phyloP scores from a whole-genome alignment of 1,140 invertebrate genomes.

The Aphaenogaster ashmeadi region DNA sequence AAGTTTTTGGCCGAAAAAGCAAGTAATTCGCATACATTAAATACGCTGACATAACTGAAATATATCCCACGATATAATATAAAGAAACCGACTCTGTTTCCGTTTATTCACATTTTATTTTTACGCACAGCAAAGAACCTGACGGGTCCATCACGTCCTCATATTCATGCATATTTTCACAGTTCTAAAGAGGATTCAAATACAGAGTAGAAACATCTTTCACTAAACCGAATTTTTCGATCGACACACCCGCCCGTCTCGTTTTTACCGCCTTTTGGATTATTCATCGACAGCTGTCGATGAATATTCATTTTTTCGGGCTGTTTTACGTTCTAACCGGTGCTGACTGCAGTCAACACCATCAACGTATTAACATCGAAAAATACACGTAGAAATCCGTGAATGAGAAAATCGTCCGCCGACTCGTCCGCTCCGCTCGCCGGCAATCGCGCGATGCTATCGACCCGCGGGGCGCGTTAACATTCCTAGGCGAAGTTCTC shows the following conservation, averaged over 20 bases:
- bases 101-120: not conserved
- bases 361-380: not conserved
- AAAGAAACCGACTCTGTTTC: not conserved
- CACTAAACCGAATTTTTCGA: not conserved
- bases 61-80: not conserved
- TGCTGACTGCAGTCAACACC: slow-evolving; percentile 10
- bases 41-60: not conserved
- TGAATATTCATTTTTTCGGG: slow-evolving; percentile 24
- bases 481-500: slow-evolving; percentile 37
- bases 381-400: slow-evolving; percentile 30
- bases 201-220: slow-evolving; percentile 8
- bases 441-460: slow-evolving; percentile 55
- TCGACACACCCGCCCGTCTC: not conserved
- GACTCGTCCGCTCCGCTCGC: slow-evolving; percentile 31
- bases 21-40: not conserved
- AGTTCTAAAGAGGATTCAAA: not conserved
- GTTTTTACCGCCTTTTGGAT: not conserved
- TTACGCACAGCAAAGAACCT: not conserved
- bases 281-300: not conserved
- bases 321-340: not conserved
- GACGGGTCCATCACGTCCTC: not conserved
- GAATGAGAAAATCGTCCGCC: slow-evolving; percentile 32
- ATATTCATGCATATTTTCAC: not conserved
- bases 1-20: not conserved
- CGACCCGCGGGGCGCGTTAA: slow-evolving; percentile 40